Evolutionary conservation across 2,888 invertebrate species (phyloP).

Genomic region (Calameuta filiformis): DNA sequence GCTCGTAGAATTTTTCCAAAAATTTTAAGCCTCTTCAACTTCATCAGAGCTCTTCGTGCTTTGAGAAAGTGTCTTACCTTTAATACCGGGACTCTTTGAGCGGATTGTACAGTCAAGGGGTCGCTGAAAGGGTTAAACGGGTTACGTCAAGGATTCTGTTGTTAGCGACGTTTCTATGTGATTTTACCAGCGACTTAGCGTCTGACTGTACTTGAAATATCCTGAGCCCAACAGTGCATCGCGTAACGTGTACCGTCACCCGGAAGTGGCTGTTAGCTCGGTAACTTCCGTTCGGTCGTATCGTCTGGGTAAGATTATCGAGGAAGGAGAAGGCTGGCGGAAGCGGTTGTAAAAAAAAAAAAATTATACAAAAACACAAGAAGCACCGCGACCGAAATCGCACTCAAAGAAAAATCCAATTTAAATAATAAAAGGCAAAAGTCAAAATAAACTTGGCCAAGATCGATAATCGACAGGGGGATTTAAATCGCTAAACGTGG

Average conservation of each 20-base stretch:
- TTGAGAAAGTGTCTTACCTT: background rate
- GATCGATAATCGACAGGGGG: background rate
- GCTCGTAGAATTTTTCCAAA: background rate
- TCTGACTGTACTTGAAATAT: background rate
- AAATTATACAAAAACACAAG: background rate
- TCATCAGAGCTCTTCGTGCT: background rate
- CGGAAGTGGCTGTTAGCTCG: background rate
- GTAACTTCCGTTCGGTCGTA: background rate
- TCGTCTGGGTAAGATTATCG: background rate
- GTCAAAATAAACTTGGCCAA: background rate
- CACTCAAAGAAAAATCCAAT: too few relatives aligned
- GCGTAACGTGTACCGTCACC: background rate
- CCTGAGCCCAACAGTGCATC: background rate
- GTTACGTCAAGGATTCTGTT: background rate
- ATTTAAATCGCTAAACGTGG: conserved; percentile 5
- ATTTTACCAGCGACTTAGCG: background rate
- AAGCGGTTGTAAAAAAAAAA: background rate
- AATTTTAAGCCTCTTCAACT: background rate
- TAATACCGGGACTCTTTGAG: background rate
- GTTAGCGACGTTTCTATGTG: background rate
- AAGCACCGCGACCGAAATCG: background rate
- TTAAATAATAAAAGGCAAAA: too few relatives aligned
- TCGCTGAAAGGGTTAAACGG: background rate
- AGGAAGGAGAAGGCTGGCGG: background rate
- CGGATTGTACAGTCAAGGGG: background rate